Conservation (phyloP, 2,113 vertebrate genomes). For the Coreoperca whiteheadi region DNA sequence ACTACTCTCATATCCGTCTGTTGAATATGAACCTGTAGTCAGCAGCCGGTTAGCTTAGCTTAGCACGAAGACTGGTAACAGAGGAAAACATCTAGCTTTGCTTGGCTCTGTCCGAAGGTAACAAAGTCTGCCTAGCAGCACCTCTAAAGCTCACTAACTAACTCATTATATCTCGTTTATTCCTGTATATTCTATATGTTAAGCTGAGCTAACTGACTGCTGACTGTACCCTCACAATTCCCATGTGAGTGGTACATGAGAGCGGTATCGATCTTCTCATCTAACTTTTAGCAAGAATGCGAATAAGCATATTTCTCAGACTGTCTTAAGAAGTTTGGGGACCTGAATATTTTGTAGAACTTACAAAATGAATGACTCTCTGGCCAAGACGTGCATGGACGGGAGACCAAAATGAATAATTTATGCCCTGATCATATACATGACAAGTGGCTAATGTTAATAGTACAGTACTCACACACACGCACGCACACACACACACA, state of each 20-base stretch:
- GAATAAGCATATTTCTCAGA: neutral
- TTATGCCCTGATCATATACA: neutral
- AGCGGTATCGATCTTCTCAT: neutral
- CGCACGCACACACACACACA: neutral
- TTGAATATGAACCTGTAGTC: neutral
- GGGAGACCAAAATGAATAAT: neutral
- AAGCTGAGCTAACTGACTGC: neutral
- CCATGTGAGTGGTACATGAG: neutral
- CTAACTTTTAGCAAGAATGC: neutral
- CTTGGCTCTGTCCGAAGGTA: no score
- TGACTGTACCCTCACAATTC: neutral
- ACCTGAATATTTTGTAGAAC: neutral
- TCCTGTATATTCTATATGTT: no score
- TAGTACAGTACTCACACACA: conserved; percentile 7
- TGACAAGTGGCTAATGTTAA: conserved; percentile 15
- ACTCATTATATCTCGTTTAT: no score
- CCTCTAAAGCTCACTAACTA: no score
- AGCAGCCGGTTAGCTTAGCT: no score
- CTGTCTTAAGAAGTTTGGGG: neutral
- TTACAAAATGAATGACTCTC: neutral
- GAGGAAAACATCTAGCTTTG: no score
- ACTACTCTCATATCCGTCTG: neutral
- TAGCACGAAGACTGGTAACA: no score
- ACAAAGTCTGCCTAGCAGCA: no score
- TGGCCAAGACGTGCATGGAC: neutral